These are phyloP conservation scores for Capromys pilorides DNA, from an alignment of 2,797 vertebrate genomes.

Conservation along the genomic window DNA sequence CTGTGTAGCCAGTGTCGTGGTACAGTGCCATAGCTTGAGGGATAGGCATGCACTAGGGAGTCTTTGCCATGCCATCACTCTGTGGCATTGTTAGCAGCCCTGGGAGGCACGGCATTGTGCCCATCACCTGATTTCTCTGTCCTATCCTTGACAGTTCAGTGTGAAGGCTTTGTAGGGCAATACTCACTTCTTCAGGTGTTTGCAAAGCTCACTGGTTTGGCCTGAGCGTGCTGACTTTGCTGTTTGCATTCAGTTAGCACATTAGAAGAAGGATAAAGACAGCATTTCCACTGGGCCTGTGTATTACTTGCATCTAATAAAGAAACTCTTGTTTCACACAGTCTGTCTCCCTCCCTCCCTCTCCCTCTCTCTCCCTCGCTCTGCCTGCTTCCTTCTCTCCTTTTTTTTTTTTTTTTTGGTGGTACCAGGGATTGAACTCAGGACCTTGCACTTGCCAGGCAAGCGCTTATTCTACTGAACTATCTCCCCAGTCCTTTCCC, in stretches of 20 bases:
- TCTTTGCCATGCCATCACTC: constrained; percentile 67
- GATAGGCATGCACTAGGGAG: constrained; percentile 86
- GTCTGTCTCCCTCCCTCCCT: neutral
- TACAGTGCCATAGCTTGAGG: constrained; percentile 89
- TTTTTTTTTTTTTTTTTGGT: no score
- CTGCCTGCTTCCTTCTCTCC: neutral
- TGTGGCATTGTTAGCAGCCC: constrained; percentile 63
- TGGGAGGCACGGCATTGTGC: constrained; percentile 34
- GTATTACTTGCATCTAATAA: constrained; percentile 83
- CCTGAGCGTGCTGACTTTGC: constrained; percentile 50
- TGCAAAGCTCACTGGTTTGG: constrained; percentile 70
- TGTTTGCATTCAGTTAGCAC: constrained; percentile 80
- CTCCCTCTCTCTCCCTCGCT: neutral
- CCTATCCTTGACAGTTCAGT: neutral
- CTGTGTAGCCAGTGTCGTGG: constrained; percentile 90
- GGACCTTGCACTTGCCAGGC: no score
- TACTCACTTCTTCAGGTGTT: neutral
- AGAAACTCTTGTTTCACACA: neutral
- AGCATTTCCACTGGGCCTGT: constrained; percentile 58
- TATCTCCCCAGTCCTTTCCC: neutral
- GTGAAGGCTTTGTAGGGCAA: constrained; percentile 35
- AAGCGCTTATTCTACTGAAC: no score
- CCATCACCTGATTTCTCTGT: constrained; percentile 50
- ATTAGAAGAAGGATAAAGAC: neutral
- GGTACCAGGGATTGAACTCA: no score